Evolutionary conservation across 2,113 vertebrate genomes (phyloP).

Genomic region (Datnioides undecimradiatus): DNA sequence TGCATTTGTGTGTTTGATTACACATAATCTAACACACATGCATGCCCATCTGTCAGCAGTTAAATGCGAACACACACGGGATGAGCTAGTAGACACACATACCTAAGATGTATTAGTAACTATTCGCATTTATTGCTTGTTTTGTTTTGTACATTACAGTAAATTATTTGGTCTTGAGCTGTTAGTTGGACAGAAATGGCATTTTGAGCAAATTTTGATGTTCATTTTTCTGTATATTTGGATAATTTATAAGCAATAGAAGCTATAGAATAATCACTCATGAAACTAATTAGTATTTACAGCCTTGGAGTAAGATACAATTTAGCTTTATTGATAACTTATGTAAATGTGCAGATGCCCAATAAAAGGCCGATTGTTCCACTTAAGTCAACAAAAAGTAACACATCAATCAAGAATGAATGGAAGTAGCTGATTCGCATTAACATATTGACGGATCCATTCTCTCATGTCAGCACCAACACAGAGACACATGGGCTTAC

Average conservation of each 20-base stretch:
- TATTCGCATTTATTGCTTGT: not conserved
- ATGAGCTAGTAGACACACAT: not conserved
- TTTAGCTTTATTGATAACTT: not conserved
- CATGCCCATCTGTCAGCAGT: constrained; percentile 34
- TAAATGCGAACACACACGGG: constrained; percentile 1
- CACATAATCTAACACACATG: constrained; percentile 20
- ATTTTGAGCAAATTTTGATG: not conserved
- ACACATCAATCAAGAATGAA: constrained; percentile 5
- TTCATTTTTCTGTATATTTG: not conserved
- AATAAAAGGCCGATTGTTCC: not conserved
- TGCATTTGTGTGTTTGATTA: constrained; percentile 11
- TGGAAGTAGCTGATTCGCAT: not conserved
- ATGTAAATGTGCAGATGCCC: not conserved
- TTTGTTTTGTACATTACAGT: not conserved
- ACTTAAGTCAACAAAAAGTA: constrained; percentile 8
- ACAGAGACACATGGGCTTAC: not conserved
- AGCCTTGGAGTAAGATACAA: not conserved
- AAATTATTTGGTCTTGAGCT: not conserved
- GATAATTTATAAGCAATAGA: not conserved
- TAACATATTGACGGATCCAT: not conserved
- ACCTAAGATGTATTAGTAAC: not conserved
- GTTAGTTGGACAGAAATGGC: not conserved
- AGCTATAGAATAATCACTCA: not conserved
- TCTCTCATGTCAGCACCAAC: not conserved
- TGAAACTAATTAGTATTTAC: not conserved